A percentile compares a stretch with the other conserved stretches of the same genome.
Conservation (phyloP, 2,113 vertebrate genomes). For the Nothobranchius kuhntae region DNA sequence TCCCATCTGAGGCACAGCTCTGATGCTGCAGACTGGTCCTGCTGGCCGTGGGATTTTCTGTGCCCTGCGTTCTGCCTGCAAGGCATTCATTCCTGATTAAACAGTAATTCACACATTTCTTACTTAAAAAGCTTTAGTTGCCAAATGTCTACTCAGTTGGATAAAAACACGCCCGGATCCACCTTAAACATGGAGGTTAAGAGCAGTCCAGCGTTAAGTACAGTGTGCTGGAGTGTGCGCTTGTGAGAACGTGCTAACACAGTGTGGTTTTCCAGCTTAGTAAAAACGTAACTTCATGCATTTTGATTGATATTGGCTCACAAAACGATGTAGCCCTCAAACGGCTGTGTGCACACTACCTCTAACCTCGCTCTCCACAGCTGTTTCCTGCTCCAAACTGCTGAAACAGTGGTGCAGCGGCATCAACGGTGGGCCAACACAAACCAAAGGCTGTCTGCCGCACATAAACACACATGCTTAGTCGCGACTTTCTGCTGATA, state of each 20-base stretch:
- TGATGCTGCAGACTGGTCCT: no score
- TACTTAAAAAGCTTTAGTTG: no score
- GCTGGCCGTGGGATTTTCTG: no score
- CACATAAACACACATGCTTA: conserved; percentile 11
- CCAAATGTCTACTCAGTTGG: background rate
- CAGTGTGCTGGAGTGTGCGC: conserved; percentile 16
- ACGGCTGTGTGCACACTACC: conserved; percentile 65
- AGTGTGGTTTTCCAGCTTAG: conserved; percentile 55
- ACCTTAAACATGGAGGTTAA: conserved; percentile 19
- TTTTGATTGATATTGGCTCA: conserved; percentile 73
- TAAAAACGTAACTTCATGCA: conserved; percentile 48
- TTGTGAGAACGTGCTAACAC: conserved; percentile 58
- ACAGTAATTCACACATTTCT: no score
- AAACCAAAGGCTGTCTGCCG: conserved; percentile 46
- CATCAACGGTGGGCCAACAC: conserved; percentile 65
- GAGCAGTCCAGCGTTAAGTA: conserved; percentile 29
- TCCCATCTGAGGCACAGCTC: no score
- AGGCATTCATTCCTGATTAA: no score
- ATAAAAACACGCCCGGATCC: background rate
- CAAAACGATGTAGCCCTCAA: conserved; percentile 63
- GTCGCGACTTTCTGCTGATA: conserved; percentile 1
- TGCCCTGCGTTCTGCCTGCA: no score
- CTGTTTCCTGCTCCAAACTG: conserved; percentile 83
- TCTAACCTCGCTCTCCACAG: conserved; percentile 70
- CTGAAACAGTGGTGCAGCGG: conserved; percentile 70